Conservation (phyloP, 2,888 invertebrate species). For the Epiblema foenella region DNA sequence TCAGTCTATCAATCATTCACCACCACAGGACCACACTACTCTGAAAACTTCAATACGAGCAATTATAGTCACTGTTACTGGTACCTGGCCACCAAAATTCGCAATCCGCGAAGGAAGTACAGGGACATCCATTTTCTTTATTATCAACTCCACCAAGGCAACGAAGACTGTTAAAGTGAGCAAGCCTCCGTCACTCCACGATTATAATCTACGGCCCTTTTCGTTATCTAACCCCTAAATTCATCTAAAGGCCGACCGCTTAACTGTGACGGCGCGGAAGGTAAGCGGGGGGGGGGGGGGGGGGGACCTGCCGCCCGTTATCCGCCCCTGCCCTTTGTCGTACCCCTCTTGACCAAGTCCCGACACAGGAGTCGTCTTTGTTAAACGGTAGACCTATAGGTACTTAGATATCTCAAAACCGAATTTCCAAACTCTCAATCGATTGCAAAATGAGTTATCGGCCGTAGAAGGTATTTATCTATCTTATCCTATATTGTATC, state of each 20-base stretch:
- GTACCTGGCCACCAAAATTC: conserved; percentile 15
- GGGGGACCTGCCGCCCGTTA: too few relatives aligned
- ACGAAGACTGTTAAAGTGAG: conserved; percentile 60
- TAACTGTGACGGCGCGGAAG: too few relatives aligned
- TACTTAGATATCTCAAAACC: conserved; percentile 7
- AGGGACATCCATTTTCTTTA: conserved; percentile 17
- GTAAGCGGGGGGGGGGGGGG: too few relatives aligned
- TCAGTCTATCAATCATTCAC: conserved; percentile 48
- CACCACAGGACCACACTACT: conserved; percentile 3
- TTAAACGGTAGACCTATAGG: too few relatives aligned
- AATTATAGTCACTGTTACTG: conserved; percentile 3
- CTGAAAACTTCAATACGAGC: not conserved
- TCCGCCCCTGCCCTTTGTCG: too few relatives aligned
- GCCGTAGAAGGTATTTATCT: conserved; percentile 55
- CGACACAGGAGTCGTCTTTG: too few relatives aligned
- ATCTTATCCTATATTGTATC: conserved; percentile 66
- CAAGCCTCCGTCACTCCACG: conserved; percentile 58
- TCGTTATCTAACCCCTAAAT: conserved; percentile 9
- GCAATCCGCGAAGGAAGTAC: conserved; percentile 29
- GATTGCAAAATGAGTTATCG: conserved; percentile 48
- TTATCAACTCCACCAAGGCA: conserved; percentile 35
- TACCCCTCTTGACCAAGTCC: too few relatives aligned
- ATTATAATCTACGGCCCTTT: conserved; percentile 53
- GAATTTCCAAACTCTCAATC: conserved; percentile 35
- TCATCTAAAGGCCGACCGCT: not conserved